Evolutionary conservation across 2,113 vertebrate genomes (phyloP).

Genomic region (Melanocharis versteri): DNA sequence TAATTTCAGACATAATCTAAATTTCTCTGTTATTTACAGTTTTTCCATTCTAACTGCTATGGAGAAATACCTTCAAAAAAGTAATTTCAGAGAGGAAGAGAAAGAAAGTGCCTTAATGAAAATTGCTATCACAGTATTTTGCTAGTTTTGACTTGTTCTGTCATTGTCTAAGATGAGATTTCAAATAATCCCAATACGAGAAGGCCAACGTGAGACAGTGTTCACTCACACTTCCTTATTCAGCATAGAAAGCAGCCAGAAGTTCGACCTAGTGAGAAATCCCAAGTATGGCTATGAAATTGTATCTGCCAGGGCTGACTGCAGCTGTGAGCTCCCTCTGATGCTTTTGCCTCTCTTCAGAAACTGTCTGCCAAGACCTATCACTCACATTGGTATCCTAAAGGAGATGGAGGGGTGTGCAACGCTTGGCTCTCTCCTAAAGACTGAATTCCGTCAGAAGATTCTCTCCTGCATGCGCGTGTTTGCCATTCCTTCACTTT

Average conservation of each 20-base stretch:
- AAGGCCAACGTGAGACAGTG: not conserved
- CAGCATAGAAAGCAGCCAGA: not conserved
- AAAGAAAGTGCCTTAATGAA: not conserved
- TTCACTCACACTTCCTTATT: conserved; percentile 42
- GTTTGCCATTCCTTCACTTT: not conserved
- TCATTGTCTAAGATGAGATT: not conserved
- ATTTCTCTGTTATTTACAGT: not conserved
- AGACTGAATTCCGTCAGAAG: not conserved
- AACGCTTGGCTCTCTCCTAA: not conserved
- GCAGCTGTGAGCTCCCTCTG: not conserved
- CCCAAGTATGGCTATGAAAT: conserved; percentile 57
- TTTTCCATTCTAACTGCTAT: not conserved
- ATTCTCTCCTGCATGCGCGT: not conserved
- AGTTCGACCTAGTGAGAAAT: not conserved
- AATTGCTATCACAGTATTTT: not conserved
- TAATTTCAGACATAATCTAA: not conserved
- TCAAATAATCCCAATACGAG: not conserved
- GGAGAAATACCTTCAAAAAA: not conserved
- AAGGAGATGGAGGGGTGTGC: not conserved
- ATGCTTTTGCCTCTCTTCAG: not conserved
- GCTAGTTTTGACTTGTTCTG: not conserved
- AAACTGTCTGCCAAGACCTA: not conserved
- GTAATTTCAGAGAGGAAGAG: not conserved
- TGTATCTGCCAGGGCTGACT: not conserved
- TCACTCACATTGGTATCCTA: not conserved